Evolutionary conservation across 2,888 invertebrate genomes (phyloP), one percentile per base, ranked within the genome.

Genomic region (Thereva unica): DNA sequence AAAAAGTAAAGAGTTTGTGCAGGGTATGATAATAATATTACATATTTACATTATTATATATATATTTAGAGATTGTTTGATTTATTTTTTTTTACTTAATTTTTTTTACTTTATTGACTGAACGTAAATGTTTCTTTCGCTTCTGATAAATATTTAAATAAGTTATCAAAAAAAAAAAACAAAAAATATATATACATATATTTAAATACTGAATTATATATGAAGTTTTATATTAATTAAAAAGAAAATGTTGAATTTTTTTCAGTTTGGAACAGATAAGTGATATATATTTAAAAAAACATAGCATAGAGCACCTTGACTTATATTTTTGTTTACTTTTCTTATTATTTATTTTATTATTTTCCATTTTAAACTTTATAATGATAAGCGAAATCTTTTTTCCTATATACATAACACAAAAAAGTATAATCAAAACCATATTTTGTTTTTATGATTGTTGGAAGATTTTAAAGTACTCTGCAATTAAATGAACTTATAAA

Each of bases 201-300:
- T 12, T 38, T 56, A 10, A 42, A 12, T 5, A 35, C 7, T 12
- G 42, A 42, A 42, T 56, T 42, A 10, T 5, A 41, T 57, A 57
- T 45, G 44, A 41, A 45, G 45, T 12, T 35, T 23, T 23, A 45
- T 35, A 57, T 64, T 42, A 44, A 38, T 52, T n/a, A n/a, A 57
- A 64, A 57, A 67, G 40, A 50, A 59, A 54, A 53, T 67, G 47
- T 54, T 66, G 54, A 37, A 68, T 61, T 66, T 66, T 68, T 67
- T 69, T 69, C 69, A 69, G 69, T 69, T 67, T 69, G 59, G 65
- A 69, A 69, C 67, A 69, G 67, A 67, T 55, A 68, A 66, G 63
- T 66, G 56, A 67, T 45, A 63, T 50, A 23, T 23, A 23, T 61
- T 50, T 61, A 61, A 50, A 59, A 47, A 61, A 41, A 61, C 38